Conservation (phyloP, 2,113 vertebrate species). For the Hyperopisus bebe region DNA sequence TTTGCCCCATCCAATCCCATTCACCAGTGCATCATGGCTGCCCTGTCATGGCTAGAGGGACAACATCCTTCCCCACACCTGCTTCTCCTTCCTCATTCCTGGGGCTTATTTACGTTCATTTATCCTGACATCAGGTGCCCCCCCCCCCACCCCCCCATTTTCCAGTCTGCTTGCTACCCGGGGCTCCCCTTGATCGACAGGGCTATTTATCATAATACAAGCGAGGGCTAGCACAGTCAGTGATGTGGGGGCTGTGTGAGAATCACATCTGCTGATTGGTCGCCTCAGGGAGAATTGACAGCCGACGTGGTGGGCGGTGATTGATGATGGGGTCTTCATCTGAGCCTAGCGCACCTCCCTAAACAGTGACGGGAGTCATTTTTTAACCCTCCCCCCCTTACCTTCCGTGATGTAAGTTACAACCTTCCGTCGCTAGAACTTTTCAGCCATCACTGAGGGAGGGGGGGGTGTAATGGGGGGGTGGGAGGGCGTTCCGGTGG, state of each 20-base stretch:
- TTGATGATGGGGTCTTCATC: not conserved
- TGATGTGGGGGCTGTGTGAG: not conserved
- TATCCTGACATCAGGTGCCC: conserved; percentile 23
- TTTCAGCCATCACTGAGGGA: no score
- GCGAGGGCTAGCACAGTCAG: not conserved
- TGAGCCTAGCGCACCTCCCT: not conserved
- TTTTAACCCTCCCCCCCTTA: not conserved
- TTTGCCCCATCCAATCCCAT: not conserved
- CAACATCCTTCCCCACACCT: conserved; percentile 14
- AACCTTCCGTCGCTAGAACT: not conserved
- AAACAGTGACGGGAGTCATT: not conserved
- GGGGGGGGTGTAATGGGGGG: no score
- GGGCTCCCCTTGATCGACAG: conserved; percentile 6
- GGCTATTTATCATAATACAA: conserved; percentile 25
- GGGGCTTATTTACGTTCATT: conserved; percentile 24
- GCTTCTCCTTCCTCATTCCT: not conserved
- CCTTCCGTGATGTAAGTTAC: not conserved
- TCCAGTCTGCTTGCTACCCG: conserved; percentile 20
- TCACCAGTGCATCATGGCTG: conserved; percentile 7
- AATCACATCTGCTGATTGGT: not conserved
- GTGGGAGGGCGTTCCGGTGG: not conserved
- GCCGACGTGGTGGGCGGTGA: not conserved
- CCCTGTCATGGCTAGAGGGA: not conserved
- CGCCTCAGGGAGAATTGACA: not conserved
- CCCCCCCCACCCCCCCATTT: not conserved